phyloP scores from a whole-genome alignment of 2,797 vertebrate species.

The Melanotaenia nigrans region DNA sequence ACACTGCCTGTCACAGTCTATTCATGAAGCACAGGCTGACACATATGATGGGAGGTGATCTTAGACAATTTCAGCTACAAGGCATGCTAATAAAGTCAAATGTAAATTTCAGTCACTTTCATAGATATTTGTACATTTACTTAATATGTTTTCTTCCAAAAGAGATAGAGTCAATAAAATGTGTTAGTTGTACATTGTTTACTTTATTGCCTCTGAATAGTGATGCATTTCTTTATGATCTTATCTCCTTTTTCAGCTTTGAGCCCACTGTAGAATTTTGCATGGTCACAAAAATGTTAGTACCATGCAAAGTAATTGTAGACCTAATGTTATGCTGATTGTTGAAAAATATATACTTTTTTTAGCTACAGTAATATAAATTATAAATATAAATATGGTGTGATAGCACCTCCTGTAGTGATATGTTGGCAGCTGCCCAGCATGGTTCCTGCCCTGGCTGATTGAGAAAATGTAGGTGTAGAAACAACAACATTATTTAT shows the following conservation, averaged over 20 bases:
- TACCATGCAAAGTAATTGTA: not conserved
- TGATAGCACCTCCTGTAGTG: slow-evolving; percentile 18
- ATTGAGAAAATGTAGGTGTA: not conserved
- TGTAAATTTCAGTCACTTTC: slow-evolving; percentile 40
- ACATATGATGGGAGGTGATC: slow-evolving; percentile 55
- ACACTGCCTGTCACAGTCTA: slow-evolving; percentile 73
- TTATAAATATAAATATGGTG: slow-evolving; percentile 26
- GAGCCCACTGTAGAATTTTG: not conserved
- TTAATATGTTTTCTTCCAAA: slow-evolving; percentile 1
- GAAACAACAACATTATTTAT: slow-evolving; percentile 15
- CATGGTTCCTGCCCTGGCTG: slow-evolving; percentile 11
- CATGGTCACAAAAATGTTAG: not conserved
- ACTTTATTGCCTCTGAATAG: not conserved
- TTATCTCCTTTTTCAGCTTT: not conserved
- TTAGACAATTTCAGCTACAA: slow-evolving; percentile 62
- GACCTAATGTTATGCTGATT: not conserved
- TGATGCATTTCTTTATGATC: not conserved
- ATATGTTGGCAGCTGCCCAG: slow-evolving; percentile 30
- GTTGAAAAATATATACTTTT: slow-evolving; percentile 6
- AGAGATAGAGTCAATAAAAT: slow-evolving; percentile 8
- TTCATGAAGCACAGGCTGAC: slow-evolving; percentile 68
- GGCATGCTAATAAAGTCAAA: slow-evolving; percentile 42
- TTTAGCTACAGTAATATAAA: slow-evolving; percentile 20
- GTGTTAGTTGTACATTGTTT: not conserved
- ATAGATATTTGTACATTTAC: slow-evolving; percentile 6